Base-by-base conservation (phyloP, 2,113 vertebrate species). In the Litocranius walleri region DNA sequence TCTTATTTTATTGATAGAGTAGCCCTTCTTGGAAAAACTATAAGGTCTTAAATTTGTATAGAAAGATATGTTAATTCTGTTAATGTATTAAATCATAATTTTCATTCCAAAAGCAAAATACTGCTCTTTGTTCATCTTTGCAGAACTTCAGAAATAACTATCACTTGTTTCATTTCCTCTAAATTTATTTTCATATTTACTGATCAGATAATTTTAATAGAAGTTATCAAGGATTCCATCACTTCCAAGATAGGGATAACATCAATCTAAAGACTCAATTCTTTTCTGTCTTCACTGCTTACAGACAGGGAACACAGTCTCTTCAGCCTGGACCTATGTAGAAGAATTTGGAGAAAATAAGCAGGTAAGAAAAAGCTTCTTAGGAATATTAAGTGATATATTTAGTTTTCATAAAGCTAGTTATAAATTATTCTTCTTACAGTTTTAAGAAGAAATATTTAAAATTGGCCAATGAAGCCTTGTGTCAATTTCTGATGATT, bases 311-410 rank as follows among this genome's bases (percentile, higher is more conserved):
- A 98, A 88, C 77, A 88, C 82, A 98, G 40, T 90, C 93, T 98
- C 96, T 62, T 98, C 98, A 98, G 88, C 98, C 88, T 98, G 97
- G 88, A 95, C 71, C 95, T 95, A 1, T 96, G 71, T 95, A 98
- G 95, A 94, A 98, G 91, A 99, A 97, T 81, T 96, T 98, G 95
- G 96, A 97, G 96, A 93, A 98, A 96, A 94, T 98, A 97, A 99
- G 57, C 30, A 95, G 97, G 82, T 95, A 97, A 96, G 97, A 98
- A 95, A 97, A 67, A 85, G 43, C 81, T 27, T 29, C 78, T 17
- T 61, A 97, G 92, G 9, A 77, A 0, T 74, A 23, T 74, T 97
- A 93, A 88, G 62, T 86, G 40, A 80, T 93, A 50, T 57, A 45
- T 93, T 91, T 95, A 30, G 52, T 95, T 96, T 92, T 71, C n/a